These are phyloP conservation scores for Calephelis perditalis DNA, from an alignment of 2,888 invertebrate genomes.

Conservation along the genomic window DNA sequence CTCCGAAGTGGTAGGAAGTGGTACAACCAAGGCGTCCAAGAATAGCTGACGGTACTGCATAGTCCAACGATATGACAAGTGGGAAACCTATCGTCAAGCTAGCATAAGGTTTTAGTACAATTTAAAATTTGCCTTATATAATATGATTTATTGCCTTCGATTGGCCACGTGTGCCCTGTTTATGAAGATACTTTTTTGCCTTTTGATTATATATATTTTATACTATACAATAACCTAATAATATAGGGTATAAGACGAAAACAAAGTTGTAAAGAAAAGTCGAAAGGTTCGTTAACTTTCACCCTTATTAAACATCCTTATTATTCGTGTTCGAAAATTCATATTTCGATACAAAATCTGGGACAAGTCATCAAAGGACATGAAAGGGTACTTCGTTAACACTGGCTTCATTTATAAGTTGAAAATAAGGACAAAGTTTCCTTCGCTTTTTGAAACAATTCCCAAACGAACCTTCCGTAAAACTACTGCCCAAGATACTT, in stretches of 20 bases:
- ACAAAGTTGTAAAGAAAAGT: neutral
- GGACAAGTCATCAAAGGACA: neutral
- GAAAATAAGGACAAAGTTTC: constrained; percentile 5
- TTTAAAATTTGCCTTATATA: no score
- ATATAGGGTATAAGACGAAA: neutral
- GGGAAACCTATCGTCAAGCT: no score
- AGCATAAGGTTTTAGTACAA: no score
- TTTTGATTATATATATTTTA: no score
- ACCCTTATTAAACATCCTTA: constrained; percentile 2
- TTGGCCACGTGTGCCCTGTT: no score
- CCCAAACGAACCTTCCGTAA: neutral
- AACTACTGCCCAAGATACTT: constrained; percentile 1
- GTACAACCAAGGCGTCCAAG: no score
- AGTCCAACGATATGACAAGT: no score
- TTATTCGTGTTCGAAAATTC: constrained; percentile 3
- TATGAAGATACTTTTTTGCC: no score
- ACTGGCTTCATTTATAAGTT: constrained; percentile 7
- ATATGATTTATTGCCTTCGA: no score
- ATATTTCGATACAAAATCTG: constrained; percentile 6
- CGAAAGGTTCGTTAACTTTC: constrained; percentile 4
- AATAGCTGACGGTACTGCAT: no score
- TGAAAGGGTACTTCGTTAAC: constrained; percentile 1
- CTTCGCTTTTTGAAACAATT: constrained; percentile 4
- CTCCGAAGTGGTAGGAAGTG: no score
- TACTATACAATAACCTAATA: no score